Evolutionary conservation across 64 coral and sea anemone genomes (phyloP).

Genomic region (Cladopsammia gracilis): DNA sequence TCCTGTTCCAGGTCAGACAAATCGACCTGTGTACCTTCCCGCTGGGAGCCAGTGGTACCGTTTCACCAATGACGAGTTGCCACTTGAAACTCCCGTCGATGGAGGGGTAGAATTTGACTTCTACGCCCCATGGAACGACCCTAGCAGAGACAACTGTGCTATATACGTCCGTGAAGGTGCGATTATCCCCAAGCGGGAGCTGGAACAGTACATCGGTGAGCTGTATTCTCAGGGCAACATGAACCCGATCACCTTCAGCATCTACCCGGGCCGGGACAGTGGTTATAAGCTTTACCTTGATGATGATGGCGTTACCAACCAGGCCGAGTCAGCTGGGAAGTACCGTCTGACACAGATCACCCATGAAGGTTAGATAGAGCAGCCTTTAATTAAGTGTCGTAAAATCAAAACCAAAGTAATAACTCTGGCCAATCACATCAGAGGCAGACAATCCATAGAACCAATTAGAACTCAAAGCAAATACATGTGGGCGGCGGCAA

Average conservation of each 20-base stretch:
- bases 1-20: slow-evolving; percentile 54
- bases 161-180: slow-evolving; percentile 79
- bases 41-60: slow-evolving; percentile 72
- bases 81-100: slow-evolving; percentile 36
- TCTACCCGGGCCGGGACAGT: slow-evolving; percentile 74
- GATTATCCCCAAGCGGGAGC: slow-evolving; percentile 77
- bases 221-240: slow-evolving; percentile 67
- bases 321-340: slow-evolving; percentile 40
- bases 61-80: slow-evolving; percentile 67
- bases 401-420: no score
- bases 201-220: slow-evolving; percentile 88
- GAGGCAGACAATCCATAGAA: no score
- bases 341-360: slow-evolving; percentile 68
- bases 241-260: slow-evolving; percentile 76
- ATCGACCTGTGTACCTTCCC: slow-evolving; percentile 80
- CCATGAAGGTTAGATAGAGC: slow-evolving; percentile 61
- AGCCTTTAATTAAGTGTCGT: no score
- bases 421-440: no score
- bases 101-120: slow-evolving; percentile 86
- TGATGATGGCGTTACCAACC: slow-evolving; percentile 71
- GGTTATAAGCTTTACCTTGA: slow-evolving; percentile 66
- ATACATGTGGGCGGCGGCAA: no score
- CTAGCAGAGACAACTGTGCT: slow-evolving; percentile 71
- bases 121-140: slow-evolving; percentile 76
- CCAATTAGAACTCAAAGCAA: no score